These are phyloP conservation scores for Melipona quadrifasciata DNA, from an alignment of 1,140 invertebrate species.

Conservation along the genomic window DNA sequence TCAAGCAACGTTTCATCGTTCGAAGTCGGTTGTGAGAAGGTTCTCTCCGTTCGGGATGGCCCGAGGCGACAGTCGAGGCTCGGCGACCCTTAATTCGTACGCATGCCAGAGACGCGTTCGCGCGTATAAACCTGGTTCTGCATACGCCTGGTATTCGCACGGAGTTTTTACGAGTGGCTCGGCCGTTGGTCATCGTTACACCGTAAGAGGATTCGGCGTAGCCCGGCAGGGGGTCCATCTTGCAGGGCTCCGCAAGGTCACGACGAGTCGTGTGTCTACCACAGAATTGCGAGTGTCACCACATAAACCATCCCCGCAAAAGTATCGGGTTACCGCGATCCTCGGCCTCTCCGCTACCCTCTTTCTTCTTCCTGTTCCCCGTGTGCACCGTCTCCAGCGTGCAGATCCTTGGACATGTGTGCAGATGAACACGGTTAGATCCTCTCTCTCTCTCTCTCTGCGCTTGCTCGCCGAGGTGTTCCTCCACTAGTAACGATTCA, in stretches of 20 bases:
- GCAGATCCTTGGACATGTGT: constrained; percentile 7
- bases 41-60: background rate
- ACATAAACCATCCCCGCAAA: constrained; percentile 79
- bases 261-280: constrained; percentile 71
- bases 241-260: constrained; percentile 65
- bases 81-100: constrained; percentile 21
- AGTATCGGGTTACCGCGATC: constrained; percentile 77
- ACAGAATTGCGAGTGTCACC: constrained; percentile 76
- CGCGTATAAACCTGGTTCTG: constrained; percentile 52
- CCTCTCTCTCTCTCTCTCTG: background rate
- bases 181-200: constrained; percentile 65
- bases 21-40: background rate
- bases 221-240: constrained; percentile 74
- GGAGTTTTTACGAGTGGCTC: constrained; percentile 64
- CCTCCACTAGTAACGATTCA: background rate
- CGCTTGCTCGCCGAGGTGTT: background rate
- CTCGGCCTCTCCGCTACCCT: constrained; percentile 10
- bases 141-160: constrained; percentile 46
- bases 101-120: constrained; percentile 27
- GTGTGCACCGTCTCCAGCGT: background rate
- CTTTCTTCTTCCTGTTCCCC: constrained; percentile 35
- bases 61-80: background rate
- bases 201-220: constrained; percentile 73
- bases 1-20: background rate
- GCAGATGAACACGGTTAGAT: constrained; percentile 59